Base-by-base conservation (phyloP, 2,888 invertebrate genomes). In the Cataglyphis livida region DNA sequence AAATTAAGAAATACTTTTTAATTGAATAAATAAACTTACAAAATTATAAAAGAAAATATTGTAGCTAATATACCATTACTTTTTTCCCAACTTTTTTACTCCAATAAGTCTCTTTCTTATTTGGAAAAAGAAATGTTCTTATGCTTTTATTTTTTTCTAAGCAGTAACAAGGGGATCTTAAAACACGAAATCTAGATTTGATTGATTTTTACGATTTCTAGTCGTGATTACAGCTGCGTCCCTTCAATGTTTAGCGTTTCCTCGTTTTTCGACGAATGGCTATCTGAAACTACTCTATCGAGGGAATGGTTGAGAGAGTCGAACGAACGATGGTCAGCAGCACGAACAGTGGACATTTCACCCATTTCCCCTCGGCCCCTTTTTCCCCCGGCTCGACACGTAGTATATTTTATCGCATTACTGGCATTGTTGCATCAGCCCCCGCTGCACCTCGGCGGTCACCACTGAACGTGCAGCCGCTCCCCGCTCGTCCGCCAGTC, bases 381-480 rank as follows among this genome's bases (percentile, higher is more conserved):
- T 79, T 81, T 78, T 41, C 57, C 81, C 73, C 66, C 79, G 85
- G 85, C 87, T 84, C 90, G 90, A 91, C 91, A 91, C 90, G 90
- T 90, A 91, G 91, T 93, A 93, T 93, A 93, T 93, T 93, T 93
- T 92, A 92, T 93, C 92, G 93, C 92, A 93, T 92, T 93, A 92
- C 93, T 91, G 91, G 92, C 91, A 93, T 93, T 93, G 93, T 93
- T 93, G 93, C 92, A 90, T 90, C 90, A 92, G 90, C 85, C 83
- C 90, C 83, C 85, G 70, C 84, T 85, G 84, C 81, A 85, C 84
- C 83, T 82, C 86, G 84, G 85, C 87, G 86, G 85, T 86, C 88
- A 81, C 85, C 83, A 62, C 81, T 81, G 85, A 62, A 78, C 81
- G 65, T 85, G 61, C 54, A 73, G 61, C 83, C 81, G 70, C 74